Evolutionary conservation across 2,113 vertebrate species (phyloP).

Genomic region (Pachypanchax playfairii): DNA sequence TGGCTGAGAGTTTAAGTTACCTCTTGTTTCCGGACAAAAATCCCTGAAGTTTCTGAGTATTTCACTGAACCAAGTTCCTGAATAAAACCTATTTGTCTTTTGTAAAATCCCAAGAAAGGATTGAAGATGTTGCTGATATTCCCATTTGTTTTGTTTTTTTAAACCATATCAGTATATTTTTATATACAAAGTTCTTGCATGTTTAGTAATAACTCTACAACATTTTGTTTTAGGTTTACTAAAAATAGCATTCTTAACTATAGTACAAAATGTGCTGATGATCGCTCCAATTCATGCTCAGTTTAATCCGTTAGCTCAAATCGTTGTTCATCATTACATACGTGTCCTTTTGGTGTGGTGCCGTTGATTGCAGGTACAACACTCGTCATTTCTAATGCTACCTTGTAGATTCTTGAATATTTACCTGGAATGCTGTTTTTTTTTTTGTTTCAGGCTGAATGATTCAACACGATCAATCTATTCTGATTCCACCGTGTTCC

Average conservation of each 20-base stretch:
- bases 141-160: too few relatives aligned
- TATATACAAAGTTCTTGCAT: too few relatives aligned
- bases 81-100: not conserved
- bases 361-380: not conserved
- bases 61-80: not conserved
- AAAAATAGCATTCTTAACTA: too few relatives aligned
- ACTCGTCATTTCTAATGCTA: not conserved
- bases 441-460: not conserved
- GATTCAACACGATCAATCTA: constrained; percentile 22
- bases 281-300: too few relatives aligned
- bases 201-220: too few relatives aligned
- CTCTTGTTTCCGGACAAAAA: not conserved
- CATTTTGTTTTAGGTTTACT: too few relatives aligned
- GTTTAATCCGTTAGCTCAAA: too few relatives aligned
- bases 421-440: not conserved
- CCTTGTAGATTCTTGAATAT: not conserved
- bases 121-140: not conserved
- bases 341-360: too few relatives aligned
- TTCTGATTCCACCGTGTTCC: not conserved
- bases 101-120: not conserved
- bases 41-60: not conserved
- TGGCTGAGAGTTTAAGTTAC: constrained; percentile 17
- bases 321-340: too few relatives aligned
- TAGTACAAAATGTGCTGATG: too few relatives aligned
- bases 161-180: not conserved